Conservation (phyloP, 1,140 invertebrate genomes). For the Hypsibius dujardini region DNA sequence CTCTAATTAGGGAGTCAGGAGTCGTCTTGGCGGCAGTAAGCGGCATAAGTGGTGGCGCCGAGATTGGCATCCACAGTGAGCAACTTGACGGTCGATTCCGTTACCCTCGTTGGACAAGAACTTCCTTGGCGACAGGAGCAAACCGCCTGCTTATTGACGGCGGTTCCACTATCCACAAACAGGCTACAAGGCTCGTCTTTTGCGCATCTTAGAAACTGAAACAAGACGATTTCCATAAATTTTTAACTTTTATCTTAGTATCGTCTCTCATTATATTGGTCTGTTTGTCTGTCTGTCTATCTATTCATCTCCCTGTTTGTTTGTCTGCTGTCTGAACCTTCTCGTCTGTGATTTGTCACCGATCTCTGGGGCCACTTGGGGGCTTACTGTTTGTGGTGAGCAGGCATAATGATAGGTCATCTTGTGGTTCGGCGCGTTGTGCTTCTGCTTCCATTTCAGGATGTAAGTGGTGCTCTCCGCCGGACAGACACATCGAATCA, state of each 20-base stretch:
- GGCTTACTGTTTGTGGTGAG: conserved; percentile 1
- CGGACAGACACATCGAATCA: conserved; percentile 65
- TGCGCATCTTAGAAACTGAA: conserved; percentile 6
- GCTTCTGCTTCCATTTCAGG: conserved; percentile 38
- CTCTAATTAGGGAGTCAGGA: too few species aligned
- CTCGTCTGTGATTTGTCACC: not conserved
- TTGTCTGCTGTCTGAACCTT: not conserved
- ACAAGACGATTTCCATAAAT: not conserved
- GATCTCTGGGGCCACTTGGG: not conserved
- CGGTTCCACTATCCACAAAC: not conserved
- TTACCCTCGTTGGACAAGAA: not conserved
- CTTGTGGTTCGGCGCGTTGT: not conserved
- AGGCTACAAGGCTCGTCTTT: not conserved
- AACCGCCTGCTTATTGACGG: not conserved
- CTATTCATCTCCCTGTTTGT: not conserved
- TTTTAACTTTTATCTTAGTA: not conserved
- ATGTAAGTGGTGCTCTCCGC: conserved; percentile 67
- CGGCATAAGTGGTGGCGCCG: conserved; percentile 3
- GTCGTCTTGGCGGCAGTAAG: not conserved
- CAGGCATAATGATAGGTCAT: conserved; percentile 5
- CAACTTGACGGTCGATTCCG: not conserved
- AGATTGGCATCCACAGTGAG: not conserved
- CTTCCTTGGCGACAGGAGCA: not conserved
- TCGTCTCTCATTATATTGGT: not conserved
- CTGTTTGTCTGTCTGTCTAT: not conserved